A percentile compares a stretch with the other conserved stretches of the same genome.
Conservation (phyloP, 2,888 invertebrate species). For the Eudemis profundana region DNA sequence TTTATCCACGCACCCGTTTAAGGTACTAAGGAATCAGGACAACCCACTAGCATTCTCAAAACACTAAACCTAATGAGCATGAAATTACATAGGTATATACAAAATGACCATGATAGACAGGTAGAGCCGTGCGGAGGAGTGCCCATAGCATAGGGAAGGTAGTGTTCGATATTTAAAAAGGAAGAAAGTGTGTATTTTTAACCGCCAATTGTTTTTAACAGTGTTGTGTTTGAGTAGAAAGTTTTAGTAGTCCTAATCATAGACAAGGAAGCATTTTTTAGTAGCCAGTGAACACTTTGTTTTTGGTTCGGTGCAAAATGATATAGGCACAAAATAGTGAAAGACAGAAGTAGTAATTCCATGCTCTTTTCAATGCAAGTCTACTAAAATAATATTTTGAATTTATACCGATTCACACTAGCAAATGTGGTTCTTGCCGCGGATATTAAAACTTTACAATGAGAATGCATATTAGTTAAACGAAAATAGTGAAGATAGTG, state of each 20-base stretch:
- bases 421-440: slow-evolving; percentile 59
- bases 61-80: slow-evolving; percentile 81
- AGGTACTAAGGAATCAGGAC: slow-evolving; percentile 59
- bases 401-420: slow-evolving; percentile 82
- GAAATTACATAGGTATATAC: slow-evolving; percentile 73
- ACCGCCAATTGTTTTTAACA: slow-evolving; percentile 5
- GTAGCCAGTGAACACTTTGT: slow-evolving; percentile 34
- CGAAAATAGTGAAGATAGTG: slow-evolving; percentile 12
- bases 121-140: slow-evolving; percentile 38
- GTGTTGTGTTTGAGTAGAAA: slow-evolving; percentile 27
- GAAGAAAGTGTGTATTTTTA: slow-evolving; percentile 14
- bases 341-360: slow-evolving; percentile 76
- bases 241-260: slow-evolving; percentile 21
- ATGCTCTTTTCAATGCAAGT: slow-evolving; percentile 72
- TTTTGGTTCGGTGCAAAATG: slow-evolving; percentile 38
- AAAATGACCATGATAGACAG: slow-evolving; percentile 46
- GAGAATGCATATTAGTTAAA: slow-evolving; percentile 69
- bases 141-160: slow-evolving; percentile 24
- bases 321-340: slow-evolving; percentile 36
- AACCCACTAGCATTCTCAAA: slow-evolving; percentile 83
- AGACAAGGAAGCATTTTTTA: slow-evolving; percentile 21
- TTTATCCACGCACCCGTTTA: slow-evolving; percentile 27
- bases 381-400: slow-evolving; percentile 68
- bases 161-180: slow-evolving; percentile 17
- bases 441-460: slow-evolving; percentile 48